phyloP scores from a whole-genome alignment of 2,888 invertebrate genomes.

The Tiliacea citrago region DNA sequence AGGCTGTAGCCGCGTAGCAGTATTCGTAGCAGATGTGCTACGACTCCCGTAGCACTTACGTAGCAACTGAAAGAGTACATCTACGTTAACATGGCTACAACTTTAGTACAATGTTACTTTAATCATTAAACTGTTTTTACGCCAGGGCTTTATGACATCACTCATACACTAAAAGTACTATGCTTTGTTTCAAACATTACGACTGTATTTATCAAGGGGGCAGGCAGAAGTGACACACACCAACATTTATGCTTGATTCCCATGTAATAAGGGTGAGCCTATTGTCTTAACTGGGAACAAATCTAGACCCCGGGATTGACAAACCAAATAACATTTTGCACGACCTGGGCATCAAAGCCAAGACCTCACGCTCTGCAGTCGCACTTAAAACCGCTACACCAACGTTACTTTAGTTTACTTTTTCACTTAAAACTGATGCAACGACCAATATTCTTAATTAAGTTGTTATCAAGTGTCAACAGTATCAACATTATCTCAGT shows the following conservation, averaged over 20 bases:
- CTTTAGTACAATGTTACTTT: slow-evolving; percentile 38
- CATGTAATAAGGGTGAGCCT: background rate
- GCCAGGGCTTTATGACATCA: slow-evolving; percentile 50
- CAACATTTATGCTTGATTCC: background rate
- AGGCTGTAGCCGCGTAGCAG: slow-evolving; percentile 45
- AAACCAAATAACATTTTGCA: background rate
- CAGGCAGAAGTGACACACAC: background rate
- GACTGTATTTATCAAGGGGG: background rate
- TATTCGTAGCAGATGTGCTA: slow-evolving; percentile 52
- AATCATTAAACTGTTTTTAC: slow-evolving; percentile 49
- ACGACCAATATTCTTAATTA: slow-evolving; percentile 41
- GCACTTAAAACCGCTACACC: background rate
- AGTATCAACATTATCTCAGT: slow-evolving; percentile 24
- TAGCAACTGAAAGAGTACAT: slow-evolving; percentile 48
- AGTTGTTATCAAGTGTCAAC: slow-evolving; percentile 19
- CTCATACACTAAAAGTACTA: slow-evolving; percentile 21
- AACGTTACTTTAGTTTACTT: background rate
- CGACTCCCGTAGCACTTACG: slow-evolving; percentile 50
- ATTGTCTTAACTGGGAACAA: background rate
- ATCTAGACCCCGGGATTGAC: background rate
- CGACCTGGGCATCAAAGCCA: background rate
- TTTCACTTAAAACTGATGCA: slow-evolving; percentile 1
- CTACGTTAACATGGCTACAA: slow-evolving; percentile 42
- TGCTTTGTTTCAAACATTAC: background rate
- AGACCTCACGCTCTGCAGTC: background rate